Conservation (phyloP, 2,113 vertebrate species). For the Epinephelus moara region DNA sequence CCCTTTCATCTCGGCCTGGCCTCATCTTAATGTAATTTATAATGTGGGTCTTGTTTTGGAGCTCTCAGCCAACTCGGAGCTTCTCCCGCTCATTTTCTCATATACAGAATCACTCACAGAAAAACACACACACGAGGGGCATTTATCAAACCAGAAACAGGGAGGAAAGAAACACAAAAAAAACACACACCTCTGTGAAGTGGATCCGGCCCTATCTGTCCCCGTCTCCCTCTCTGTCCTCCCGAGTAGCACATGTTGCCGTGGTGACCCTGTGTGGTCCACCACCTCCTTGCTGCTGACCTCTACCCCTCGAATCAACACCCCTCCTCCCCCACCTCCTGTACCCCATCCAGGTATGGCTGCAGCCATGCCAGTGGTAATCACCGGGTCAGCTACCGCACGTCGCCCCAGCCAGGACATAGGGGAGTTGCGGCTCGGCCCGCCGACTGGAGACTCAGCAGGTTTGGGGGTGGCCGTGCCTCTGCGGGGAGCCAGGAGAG, state of each 20-base stretch:
- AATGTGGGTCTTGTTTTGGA: not conserved
- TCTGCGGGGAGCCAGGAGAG: slow-evolving; percentile 82
- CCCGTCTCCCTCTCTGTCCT: slow-evolving; percentile 84
- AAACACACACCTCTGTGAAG: slow-evolving; percentile 75
- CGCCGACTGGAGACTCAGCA: slow-evolving; percentile 54
- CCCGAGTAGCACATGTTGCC: slow-evolving; percentile 90
- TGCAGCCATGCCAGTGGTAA: slow-evolving; percentile 76
- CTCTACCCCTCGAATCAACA: slow-evolving; percentile 91
- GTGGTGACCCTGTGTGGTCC: slow-evolving; percentile 90
- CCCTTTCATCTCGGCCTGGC: slow-evolving; percentile 38
- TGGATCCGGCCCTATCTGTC: slow-evolving; percentile 66
- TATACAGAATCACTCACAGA: not conserved
- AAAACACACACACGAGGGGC: not conserved
- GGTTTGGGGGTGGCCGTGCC: slow-evolving; percentile 65
- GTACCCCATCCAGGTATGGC: slow-evolving; percentile 76
- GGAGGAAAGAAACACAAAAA: not conserved
- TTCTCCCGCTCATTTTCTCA: not conserved
- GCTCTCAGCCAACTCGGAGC: not conserved
- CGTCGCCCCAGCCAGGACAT: slow-evolving; percentile 84
- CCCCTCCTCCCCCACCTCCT: slow-evolving; percentile 74
- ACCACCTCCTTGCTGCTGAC: slow-evolving; percentile 94
- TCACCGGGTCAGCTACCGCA: slow-evolving; percentile 73
- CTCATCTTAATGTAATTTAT: not conserved
- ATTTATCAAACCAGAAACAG: not conserved
- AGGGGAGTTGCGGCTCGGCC: slow-evolving; percentile 77